Percentiles rank a stretch among this genome's conserved stretches.
phyloP scores from a whole-genome alignment of 2,888 invertebrate genomes.

The Microctonus brassicae region DNA sequence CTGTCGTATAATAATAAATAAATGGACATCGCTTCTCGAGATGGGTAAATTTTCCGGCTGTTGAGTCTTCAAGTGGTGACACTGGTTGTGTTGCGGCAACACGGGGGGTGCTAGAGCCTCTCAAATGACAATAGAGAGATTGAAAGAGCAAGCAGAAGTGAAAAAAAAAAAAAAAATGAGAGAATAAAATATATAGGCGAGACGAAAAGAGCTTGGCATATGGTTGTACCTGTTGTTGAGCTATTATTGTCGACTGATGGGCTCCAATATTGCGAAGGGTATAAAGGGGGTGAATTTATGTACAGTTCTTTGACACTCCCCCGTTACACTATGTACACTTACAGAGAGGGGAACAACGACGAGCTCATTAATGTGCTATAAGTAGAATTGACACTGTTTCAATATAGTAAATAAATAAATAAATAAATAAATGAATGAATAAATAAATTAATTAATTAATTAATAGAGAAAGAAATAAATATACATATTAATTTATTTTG shows the following conservation, averaged over 20 bases:
- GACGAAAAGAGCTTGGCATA: slow-evolving; percentile 62
- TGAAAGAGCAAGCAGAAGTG: background rate
- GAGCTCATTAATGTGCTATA: background rate
- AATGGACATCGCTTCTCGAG: slow-evolving; percentile 61
- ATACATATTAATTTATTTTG: too few relatives aligned
- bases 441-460: too few relatives aligned
- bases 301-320: slow-evolving; percentile 4
- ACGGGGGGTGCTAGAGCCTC: slow-evolving; percentile 37
- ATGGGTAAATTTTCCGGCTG: slow-evolving; percentile 66
- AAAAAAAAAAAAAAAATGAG: background rate
- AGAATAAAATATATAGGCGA: slow-evolving; percentile 49
- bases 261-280: slow-evolving; percentile 52
- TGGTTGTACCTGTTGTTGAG: slow-evolving; percentile 66
- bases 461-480: too few relatives aligned
- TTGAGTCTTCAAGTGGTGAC: slow-evolving; percentile 58
- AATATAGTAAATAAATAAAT: too few relatives aligned
- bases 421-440: too few relatives aligned
- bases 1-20: too few relatives aligned
- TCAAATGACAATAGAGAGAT: slow-evolving; percentile 15
- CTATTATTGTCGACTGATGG: slow-evolving; percentile 65
- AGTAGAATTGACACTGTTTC: background rate
- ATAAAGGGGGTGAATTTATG: slow-evolving; percentile 21
- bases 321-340: slow-evolving; percentile 20
- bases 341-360: slow-evolving; percentile 36
- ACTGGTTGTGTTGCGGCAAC: slow-evolving; percentile 47